phyloP scores from a whole-genome alignment of 2,113 vertebrate genomes.

The Kryptolebias marmoratus region DNA sequence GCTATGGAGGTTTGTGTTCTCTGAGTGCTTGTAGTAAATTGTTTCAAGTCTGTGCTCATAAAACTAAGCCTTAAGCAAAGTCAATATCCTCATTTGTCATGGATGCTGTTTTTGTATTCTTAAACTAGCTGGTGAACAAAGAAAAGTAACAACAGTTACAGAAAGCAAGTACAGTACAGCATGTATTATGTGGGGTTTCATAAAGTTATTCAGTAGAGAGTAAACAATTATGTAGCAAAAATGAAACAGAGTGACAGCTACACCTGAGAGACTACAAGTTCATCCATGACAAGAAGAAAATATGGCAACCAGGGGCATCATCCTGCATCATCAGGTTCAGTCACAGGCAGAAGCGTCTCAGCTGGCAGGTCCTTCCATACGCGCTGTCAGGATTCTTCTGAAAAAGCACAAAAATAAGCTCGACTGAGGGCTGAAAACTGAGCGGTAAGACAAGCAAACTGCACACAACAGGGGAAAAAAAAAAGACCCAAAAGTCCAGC shows the following conservation, averaged over 20 bases:
- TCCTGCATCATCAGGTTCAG: constrained; percentile 3
- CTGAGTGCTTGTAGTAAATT: no score
- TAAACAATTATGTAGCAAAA: background rate
- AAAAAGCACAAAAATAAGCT: background rate
- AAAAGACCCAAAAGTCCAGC: background rate
- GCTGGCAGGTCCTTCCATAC: constrained; percentile 4
- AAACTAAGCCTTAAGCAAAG: background rate
- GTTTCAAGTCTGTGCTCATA: no score
- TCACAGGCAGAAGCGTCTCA: background rate
- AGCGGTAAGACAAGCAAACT: background rate
- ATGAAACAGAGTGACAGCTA: background rate
- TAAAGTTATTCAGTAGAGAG: background rate
- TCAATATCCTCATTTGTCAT: background rate
- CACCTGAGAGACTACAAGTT: constrained; percentile 1
- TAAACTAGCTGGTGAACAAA: background rate
- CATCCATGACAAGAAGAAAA: background rate
- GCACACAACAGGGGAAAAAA: background rate
- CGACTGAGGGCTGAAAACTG: background rate
- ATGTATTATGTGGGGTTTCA: no score
- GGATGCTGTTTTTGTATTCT: background rate
- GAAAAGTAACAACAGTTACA: background rate
- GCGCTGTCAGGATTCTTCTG: constrained; percentile 8
- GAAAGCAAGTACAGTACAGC: background rate
- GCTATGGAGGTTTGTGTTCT: no score
- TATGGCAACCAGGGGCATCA: background rate